A percentile compares a stretch with the other conserved stretches of the same genome.
phyloP scores from a whole-genome alignment of 2,113 vertebrate genomes.

The Cynoglossus semilaevis region DNA sequence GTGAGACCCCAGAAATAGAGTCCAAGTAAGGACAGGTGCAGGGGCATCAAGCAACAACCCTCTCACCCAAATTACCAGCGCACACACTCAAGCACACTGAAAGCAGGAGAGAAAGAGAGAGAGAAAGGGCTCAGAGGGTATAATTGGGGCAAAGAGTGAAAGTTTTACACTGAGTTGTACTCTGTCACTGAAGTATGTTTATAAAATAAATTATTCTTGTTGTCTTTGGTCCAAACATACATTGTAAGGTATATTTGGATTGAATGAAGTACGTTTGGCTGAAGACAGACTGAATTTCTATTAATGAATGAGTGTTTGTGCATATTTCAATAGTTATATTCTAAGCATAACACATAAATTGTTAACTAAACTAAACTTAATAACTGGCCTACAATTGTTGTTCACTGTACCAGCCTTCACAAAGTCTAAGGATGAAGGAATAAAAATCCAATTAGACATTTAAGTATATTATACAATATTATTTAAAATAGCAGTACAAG shows the following conservation, averaged over 20 bases:
- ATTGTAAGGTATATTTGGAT: background rate
- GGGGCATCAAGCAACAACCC: slow-evolving; percentile 33
- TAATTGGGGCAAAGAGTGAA: too few relatives aligned
- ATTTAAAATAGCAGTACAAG: too few relatives aligned
- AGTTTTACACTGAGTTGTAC: background rate
- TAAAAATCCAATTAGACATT: too few relatives aligned
- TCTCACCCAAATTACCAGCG: slow-evolving; percentile 25
- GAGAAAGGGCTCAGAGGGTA: slow-evolving; percentile 6
- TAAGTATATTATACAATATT: too few relatives aligned
- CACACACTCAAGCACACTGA: slow-evolving; percentile 3
- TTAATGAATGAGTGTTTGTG: background rate
- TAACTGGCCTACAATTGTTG: too few relatives aligned
- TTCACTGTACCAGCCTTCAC: too few relatives aligned
- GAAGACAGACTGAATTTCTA: background rate
- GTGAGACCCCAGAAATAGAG: slow-evolving; percentile 56
- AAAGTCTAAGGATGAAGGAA: too few relatives aligned
- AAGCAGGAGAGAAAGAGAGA: slow-evolving; percentile 14
- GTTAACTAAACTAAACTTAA: too few relatives aligned
- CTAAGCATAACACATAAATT: background rate
- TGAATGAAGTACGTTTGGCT: background rate
- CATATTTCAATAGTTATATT: slow-evolving; percentile 7
- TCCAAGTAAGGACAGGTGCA: slow-evolving; percentile 52
- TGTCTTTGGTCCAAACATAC: too few relatives aligned
- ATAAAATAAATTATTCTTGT: background rate
- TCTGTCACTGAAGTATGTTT: background rate